Percentiles rank a stretch among this genome's conserved stretches.
Evolutionary conservation across 2,888 invertebrate species (phyloP).

Genomic region (Empis stercorea): DNA sequence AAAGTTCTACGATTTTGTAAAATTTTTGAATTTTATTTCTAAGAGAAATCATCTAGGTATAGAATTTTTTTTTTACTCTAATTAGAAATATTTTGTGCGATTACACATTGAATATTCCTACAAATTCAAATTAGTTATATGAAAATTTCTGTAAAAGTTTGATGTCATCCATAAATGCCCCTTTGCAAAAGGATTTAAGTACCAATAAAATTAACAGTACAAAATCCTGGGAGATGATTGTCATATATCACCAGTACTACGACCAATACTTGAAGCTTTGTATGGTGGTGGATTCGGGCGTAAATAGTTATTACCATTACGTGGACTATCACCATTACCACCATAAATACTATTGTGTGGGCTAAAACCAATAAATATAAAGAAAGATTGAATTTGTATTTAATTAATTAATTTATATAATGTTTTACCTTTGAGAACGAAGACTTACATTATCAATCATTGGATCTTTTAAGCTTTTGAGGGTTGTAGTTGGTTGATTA

Average conservation of each 20-base stretch:
- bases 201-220: slow-evolving; percentile 25
- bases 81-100: too few relatives aligned
- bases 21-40: too few relatives aligned
- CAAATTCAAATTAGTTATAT: too few relatives aligned
- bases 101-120: too few relatives aligned
- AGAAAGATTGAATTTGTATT: not conserved
- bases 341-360: slow-evolving; percentile 44
- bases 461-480: slow-evolving; percentile 45
- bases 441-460: slow-evolving; percentile 34
- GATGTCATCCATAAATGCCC: too few relatives aligned
- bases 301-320: slow-evolving; percentile 31
- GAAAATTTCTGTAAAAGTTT: too few relatives aligned
- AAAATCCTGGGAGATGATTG: slow-evolving; percentile 34
- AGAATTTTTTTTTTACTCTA: too few relatives aligned
- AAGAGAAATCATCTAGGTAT: too few relatives aligned
- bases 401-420: not conserved
- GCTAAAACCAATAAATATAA: too few relatives aligned
- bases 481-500: slow-evolving; percentile 44
- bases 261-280: slow-evolving; percentile 26
- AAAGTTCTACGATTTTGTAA: too few relatives aligned
- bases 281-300: slow-evolving; percentile 36
- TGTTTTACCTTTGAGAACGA: slow-evolving; percentile 30
- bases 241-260: slow-evolving; percentile 33
- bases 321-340: slow-evolving; percentile 38
- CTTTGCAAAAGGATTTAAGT: not conserved